phyloP scores from a whole-genome alignment of 2,797 vertebrate species.

The Dryobates pubescens region DNA sequence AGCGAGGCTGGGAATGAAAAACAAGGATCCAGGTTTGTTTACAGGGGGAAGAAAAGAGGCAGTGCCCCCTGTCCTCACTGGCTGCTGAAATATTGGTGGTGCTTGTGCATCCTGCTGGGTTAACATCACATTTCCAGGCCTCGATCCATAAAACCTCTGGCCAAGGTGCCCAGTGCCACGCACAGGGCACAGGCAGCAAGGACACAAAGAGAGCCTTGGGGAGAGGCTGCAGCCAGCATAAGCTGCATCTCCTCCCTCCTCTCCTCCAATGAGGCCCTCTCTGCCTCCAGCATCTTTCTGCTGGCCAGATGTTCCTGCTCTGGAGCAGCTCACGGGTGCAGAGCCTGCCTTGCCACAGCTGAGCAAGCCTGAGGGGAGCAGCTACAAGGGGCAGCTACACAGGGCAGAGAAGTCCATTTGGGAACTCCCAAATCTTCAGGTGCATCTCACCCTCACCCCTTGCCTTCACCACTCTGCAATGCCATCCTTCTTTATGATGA shows the following conservation, averaged over 20 bases:
- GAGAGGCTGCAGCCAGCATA: background rate
- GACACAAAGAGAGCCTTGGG: rapidly evolving
- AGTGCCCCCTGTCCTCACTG: slow-evolving; percentile 42
- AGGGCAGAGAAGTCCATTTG: background rate
- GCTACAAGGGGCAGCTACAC: no score
- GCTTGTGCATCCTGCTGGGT: background rate
- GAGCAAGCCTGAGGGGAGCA: background rate
- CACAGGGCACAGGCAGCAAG: background rate
- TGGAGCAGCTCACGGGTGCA: background rate
- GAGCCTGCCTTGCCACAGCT: background rate
- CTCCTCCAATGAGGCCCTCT: background rate
- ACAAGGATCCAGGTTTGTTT: slow-evolving; percentile 70
- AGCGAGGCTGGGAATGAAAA: slow-evolving; percentile 61
- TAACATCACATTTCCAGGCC: background rate
- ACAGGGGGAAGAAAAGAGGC: background rate
- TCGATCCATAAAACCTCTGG: background rate
- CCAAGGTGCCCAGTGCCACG: background rate
- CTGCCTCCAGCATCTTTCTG: background rate
- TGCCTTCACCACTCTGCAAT: rapidly evolving
- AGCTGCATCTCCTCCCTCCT: background rate
- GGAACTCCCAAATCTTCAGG: background rate
- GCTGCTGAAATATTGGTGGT: slow-evolving; percentile 50
- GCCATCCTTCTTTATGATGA: no score
- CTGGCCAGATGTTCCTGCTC: rapidly evolving
- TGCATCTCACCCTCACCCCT: background rate